Conservation (phyloP, 2,797 vertebrate species). For the Rhadinocentrus ornatus region DNA sequence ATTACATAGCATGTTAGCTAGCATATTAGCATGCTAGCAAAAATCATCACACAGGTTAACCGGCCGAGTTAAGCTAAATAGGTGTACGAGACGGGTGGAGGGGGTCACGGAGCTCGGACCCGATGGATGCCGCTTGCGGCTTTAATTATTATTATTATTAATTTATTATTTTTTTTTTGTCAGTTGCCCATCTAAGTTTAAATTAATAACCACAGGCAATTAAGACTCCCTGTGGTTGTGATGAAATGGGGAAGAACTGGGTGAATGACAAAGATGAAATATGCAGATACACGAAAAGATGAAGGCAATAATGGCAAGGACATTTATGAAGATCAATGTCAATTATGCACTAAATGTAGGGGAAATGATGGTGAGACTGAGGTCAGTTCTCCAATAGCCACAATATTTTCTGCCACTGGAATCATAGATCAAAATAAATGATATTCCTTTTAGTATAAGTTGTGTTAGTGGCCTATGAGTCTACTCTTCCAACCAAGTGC, state of each 20-base stretch:
- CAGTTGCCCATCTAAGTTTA: not conserved
- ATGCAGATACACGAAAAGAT: not conserved
- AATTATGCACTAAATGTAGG: slow-evolving; percentile 45
- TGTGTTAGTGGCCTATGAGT: slow-evolving; percentile 24
- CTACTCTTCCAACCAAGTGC: slow-evolving; percentile 28
- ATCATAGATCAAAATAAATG: slow-evolving; percentile 56
- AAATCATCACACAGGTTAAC: too few species aligned
- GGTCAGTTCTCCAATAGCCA: slow-evolving; percentile 56
- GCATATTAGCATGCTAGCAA: too few species aligned
- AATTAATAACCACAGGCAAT: too few species aligned
- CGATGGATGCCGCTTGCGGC: too few species aligned
- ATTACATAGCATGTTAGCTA: too few species aligned
- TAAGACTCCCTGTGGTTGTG: not conserved
- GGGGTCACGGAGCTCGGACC: too few species aligned
- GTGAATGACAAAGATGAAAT: not conserved
- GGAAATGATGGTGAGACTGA: slow-evolving; percentile 27
- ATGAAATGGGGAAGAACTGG: not conserved
- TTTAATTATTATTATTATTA: too few species aligned
- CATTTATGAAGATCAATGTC: slow-evolving; percentile 54
- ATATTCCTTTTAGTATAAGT: slow-evolving; percentile 26
- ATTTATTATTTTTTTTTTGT: not conserved
- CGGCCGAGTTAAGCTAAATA: too few species aligned
- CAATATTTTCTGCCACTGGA: slow-evolving; percentile 21
- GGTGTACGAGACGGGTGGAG: too few species aligned
- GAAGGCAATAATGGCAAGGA: slow-evolving; percentile 49